These are phyloP conservation scores for Microdon myrmicae DNA, from an alignment of 2,888 invertebrate species.

Conservation along the genomic window DNA sequence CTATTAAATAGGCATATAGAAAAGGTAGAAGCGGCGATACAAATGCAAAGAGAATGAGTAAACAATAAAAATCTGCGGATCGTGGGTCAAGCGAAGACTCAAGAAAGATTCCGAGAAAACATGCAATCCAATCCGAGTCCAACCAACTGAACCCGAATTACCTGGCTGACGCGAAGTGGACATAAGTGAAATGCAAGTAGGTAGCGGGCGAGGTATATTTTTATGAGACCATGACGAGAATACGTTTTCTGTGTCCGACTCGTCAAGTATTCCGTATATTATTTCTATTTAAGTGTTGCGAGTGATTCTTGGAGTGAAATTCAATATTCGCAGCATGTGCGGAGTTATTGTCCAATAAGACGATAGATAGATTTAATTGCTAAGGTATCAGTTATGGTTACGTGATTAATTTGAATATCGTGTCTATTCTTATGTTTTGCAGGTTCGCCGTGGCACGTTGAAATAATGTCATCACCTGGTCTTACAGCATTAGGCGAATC, in stretches of 20 bases:
- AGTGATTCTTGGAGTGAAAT: slow-evolving; percentile 19
- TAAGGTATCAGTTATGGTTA: slow-evolving; percentile 19
- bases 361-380: slow-evolving; percentile 19
- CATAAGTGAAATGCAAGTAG: slow-evolving; percentile 35
- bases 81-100: slow-evolving; percentile 25
- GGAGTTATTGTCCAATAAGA: slow-evolving; percentile 13
- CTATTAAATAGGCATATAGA: neutral
- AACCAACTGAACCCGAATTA: slow-evolving; percentile 18
- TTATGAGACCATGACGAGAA: slow-evolving; percentile 34
- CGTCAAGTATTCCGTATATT: slow-evolving; percentile 16
- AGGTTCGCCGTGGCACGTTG: slow-evolving; percentile 96
- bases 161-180: slow-evolving; percentile 14
- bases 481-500: slow-evolving; percentile 87
- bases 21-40: neutral
- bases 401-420: slow-evolving; percentile 9
- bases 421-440: slow-evolving; percentile 58
- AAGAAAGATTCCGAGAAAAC: slow-evolving; percentile 11
- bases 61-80: slow-evolving; percentile 21
- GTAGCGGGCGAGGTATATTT: too few relatives aligned
- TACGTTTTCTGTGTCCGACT: slow-evolving; percentile 23
- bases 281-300: slow-evolving; percentile 6
- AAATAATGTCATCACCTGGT: slow-evolving; percentile 83
- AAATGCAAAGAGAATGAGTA: too few relatives aligned
- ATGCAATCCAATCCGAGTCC: slow-evolving; percentile 22
- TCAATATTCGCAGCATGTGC: slow-evolving; percentile 33